Evolutionary conservation across 2,888 invertebrate genomes (phyloP).

Genomic region (Drosophila neotestacea): DNA sequence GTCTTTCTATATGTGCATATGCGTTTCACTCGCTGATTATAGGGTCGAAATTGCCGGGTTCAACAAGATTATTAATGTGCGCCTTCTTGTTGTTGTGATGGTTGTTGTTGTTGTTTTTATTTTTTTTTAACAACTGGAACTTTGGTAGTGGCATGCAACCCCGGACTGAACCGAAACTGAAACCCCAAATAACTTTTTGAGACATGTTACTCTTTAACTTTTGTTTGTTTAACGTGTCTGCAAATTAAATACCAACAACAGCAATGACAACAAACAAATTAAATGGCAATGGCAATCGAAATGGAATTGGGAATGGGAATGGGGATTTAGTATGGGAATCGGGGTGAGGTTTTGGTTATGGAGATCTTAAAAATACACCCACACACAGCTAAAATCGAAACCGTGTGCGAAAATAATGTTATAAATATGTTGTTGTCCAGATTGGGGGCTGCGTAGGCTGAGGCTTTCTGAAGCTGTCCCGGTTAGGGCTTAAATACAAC

Average conservation of each 20-base stretch:
- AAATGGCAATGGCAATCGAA: conserved; percentile 40
- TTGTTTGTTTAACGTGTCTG: conserved; percentile 76
- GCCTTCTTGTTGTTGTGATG: conserved; percentile 50
- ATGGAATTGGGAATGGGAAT: background rate
- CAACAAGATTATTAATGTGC: conserved; percentile 81
- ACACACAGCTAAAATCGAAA: conserved; percentile 26
- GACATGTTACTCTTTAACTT: conserved; percentile 66
- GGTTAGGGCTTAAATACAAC: conserved; percentile 57
- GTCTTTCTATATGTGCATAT: conserved; percentile 74
- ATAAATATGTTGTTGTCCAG: conserved; percentile 71
- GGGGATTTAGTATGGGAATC: background rate
- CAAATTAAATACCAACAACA: conserved; percentile 69
- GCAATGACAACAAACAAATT: conserved; percentile 63
- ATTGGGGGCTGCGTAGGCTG: conserved; percentile 60
- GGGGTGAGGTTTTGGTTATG: conserved; percentile 1
- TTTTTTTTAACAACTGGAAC: conserved; percentile 33
- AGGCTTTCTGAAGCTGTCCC: conserved; percentile 38
- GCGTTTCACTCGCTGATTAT: conserved; percentile 80
- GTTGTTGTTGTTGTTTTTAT: conserved; percentile 1
- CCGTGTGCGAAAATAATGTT: conserved; percentile 77
- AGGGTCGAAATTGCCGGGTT: conserved; percentile 80
- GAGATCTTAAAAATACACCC: conserved; percentile 35
- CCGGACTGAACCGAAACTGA: conserved; percentile 47
- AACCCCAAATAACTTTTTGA: conserved; percentile 54
- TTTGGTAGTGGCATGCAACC: conserved; percentile 47